phyloP scores from a whole-genome alignment of 2,113 vertebrate genomes.

The Rafetus swinhoei region DNA sequence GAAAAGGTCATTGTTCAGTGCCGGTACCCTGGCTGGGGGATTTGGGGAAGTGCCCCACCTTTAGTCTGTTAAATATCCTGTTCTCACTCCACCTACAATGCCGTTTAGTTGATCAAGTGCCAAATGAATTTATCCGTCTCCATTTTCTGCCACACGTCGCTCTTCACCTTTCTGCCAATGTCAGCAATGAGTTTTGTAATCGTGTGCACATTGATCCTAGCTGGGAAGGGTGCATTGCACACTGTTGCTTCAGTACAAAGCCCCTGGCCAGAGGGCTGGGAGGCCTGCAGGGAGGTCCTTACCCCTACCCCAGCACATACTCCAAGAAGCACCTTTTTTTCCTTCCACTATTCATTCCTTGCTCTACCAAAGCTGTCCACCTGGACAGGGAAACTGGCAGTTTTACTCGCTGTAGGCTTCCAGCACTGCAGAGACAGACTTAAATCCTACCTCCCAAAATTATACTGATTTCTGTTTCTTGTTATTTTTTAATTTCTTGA shows the following conservation, averaged over 20 bases:
- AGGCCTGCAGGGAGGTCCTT: constrained; percentile 57
- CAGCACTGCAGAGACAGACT: background rate
- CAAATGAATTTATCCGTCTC: constrained; percentile 23
- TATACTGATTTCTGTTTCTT: background rate
- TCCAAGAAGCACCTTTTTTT: constrained; percentile 42
- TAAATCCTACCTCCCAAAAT: background rate
- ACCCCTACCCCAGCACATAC: background rate
- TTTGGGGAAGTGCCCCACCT: constrained; percentile 50
- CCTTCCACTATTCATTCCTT: background rate
- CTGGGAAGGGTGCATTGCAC: background rate
- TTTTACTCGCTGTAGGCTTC: constrained; percentile 2
- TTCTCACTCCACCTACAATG: background rate
- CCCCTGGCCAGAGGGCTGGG: background rate
- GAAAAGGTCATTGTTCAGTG: constrained; percentile 56
- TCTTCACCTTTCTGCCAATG: constrained; percentile 2
- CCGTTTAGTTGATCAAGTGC: background rate
- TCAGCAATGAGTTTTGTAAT: background rate
- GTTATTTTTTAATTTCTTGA: rapidly evolving
- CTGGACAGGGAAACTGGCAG: background rate
- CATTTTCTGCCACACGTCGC: background rate
- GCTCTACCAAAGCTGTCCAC: constrained; percentile 57
- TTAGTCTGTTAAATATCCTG: constrained; percentile 57
- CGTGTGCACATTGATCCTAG: constrained; percentile 36
- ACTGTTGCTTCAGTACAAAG: constrained; percentile 18
- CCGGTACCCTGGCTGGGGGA: constrained; percentile 30